Evolutionary conservation across 2,888 invertebrate genomes (phyloP).

Genomic region (Apomyelois bistriatella): DNA sequence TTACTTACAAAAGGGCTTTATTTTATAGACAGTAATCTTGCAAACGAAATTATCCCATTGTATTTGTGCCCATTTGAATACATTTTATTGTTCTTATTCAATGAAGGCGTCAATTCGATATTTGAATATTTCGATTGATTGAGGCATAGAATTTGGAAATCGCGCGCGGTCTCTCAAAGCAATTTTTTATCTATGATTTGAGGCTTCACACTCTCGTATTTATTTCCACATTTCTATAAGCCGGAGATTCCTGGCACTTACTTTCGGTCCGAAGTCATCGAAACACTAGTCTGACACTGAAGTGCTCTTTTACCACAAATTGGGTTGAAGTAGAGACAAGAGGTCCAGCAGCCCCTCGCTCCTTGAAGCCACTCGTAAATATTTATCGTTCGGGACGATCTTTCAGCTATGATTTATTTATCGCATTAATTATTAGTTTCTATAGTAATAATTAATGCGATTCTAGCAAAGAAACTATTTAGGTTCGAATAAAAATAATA

Average conservation of each 20-base stretch:
- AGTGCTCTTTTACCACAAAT: slow-evolving; percentile 46
- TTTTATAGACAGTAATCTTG: slow-evolving; percentile 25
- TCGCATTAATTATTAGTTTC: no score
- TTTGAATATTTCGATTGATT: neutral
- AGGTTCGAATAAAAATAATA: no score
- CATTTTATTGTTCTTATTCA: slow-evolving; percentile 15
- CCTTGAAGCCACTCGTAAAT: neutral
- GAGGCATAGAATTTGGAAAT: neutral
- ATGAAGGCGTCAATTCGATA: neutral
- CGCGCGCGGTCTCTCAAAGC: no score
- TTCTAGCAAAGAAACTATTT: no score
- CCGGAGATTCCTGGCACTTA: neutral
- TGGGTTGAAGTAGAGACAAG: slow-evolving; percentile 47
- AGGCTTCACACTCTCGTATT: no score
- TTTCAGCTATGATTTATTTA: no score
- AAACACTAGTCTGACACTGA: slow-evolving; percentile 41
- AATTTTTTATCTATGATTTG: no score
- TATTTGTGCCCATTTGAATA: slow-evolving; percentile 15
- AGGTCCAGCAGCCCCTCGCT: slow-evolving; percentile 36
- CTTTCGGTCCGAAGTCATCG: slow-evolving; percentile 39
- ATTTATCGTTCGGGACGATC: neutral
- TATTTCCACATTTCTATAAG: neutral
- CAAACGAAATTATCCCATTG: slow-evolving; percentile 20
- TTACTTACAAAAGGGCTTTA: slow-evolving; percentile 31
- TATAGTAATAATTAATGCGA: no score